Evolutionary conservation across 2,888 invertebrate genomes (phyloP), one percentile per base, ranked within the genome.

Genomic region (Dorcus parallelipipedus): DNA sequence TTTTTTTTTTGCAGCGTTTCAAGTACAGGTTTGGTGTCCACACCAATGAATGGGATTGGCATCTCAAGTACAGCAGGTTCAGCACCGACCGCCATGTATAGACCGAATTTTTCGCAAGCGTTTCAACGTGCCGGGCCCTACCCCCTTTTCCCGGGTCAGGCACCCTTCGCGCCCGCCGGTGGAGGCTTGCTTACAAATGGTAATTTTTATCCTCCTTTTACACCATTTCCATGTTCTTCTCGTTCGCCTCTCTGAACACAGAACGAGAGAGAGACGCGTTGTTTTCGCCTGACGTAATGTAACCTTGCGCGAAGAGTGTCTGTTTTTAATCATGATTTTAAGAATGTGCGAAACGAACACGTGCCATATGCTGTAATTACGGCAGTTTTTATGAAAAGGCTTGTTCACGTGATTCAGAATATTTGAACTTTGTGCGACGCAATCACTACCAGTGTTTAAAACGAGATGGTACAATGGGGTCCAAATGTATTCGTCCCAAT

Each of bases 31-130:
- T 64, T 75, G 58, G 72, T 73, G 9, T 69, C 68, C 40, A 70
- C 72, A 49, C 69, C 74, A 39, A 74, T 78, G 71, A 78, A 78
- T 64, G 78, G 78, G 39, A 72, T 78, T 57, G 78, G 78, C 47
- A 74, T 76, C 52, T 67, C 77, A 5, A 82, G 81, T 72, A 80
- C 78, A 54, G 71, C 76, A 66, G 79, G 78, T 52, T 72, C 76
- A 42, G 81, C 82, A 53, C 83, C 84, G 9, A 83, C 83, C 59
- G 86, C 88, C 53, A 80, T 89, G 78, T 89, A 88, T 79, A 81
- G 89, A 78, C 88, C 88, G 48, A 85, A 88, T 67, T 89, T 89
- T 76, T 86, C 87, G 48, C 87, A 85, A 71, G 87, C 88, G 26
- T 89, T 88, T 71, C 88, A 88, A 58, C 83, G 87, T 51, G 80